Evolutionary conservation across 2,113 vertebrate genomes (phyloP).

Genomic region (Nicator chloris): DNA sequence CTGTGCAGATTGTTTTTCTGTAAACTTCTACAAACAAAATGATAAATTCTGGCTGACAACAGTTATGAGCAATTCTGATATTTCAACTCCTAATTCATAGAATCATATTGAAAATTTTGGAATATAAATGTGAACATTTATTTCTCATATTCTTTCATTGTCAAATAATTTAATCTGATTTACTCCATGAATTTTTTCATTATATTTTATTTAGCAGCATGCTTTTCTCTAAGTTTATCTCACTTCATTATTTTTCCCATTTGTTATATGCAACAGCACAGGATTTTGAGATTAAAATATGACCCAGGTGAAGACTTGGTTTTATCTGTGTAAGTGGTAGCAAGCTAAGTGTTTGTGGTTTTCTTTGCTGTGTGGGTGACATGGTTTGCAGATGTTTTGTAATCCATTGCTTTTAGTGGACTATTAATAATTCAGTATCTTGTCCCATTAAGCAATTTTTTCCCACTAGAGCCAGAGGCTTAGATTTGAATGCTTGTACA

Average conservation of each 20-base stretch:
- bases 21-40: background rate
- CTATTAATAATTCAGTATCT: background rate
- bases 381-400: slow-evolving; percentile 32
- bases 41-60: background rate
- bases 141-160: background rate
- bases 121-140: background rate
- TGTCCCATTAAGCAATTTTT: background rate
- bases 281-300: slow-evolving; percentile 75
- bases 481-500: background rate
- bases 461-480: background rate
- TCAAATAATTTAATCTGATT: background rate
- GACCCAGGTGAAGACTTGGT: slow-evolving; percentile 72
- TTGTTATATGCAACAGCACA: slow-evolving; percentile 75
- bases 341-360: slow-evolving; percentile 46
- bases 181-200: background rate
- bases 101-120: background rate
- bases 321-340: slow-evolving; percentile 81
- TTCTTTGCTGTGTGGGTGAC: slow-evolving; percentile 63
- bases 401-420: background rate
- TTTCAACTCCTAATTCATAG: background rate
- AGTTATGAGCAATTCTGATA: background rate
- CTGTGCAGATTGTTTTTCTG: background rate
- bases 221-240: slow-evolving; percentile 32
- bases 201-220: background rate
- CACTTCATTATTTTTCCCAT: slow-evolving; percentile 64